Conservation (phyloP, 2,113 vertebrate genomes). For the Gnathonemus longibarbis region DNA sequence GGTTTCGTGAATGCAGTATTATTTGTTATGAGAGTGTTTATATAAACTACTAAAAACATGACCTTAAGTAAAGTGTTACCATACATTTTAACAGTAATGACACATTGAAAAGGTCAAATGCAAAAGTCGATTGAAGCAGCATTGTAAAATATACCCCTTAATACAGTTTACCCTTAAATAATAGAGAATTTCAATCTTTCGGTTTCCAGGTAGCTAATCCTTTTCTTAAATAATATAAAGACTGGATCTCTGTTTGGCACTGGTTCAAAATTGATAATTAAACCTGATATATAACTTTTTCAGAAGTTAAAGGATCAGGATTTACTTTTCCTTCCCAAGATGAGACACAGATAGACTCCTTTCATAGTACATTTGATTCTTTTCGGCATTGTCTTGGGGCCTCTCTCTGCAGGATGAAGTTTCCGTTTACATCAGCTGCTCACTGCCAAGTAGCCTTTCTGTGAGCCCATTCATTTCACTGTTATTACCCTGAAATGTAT, state of each 20-base stretch:
- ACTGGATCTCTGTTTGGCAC: not conserved
- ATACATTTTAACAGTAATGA: not conserved
- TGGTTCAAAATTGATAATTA: not conserved
- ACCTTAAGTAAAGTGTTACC: too few relatives aligned
- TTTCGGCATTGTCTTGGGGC: not conserved
- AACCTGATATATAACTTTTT: not conserved
- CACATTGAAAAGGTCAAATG: not conserved
- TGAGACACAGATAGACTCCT: not conserved
- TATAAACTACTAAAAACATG: too few relatives aligned
- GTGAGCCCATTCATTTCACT: not conserved
- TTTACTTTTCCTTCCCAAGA: not conserved
- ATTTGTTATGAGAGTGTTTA: too few relatives aligned
- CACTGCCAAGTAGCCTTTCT: not conserved
- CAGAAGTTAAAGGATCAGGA: not conserved
- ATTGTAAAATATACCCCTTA: not conserved
- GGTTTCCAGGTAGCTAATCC: not conserved
- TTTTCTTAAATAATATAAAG: not conserved
- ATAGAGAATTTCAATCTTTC: not conserved
- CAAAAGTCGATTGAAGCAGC: not conserved
- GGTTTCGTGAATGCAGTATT: too few relatives aligned
- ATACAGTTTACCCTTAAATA: not conserved
- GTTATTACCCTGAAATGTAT: not conserved
- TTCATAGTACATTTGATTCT: not conserved
- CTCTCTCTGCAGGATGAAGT: not conserved
- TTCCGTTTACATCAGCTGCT: not conserved